phyloP scores from a whole-genome alignment of 2,888 invertebrate species.

The Thyatira batis region DNA sequence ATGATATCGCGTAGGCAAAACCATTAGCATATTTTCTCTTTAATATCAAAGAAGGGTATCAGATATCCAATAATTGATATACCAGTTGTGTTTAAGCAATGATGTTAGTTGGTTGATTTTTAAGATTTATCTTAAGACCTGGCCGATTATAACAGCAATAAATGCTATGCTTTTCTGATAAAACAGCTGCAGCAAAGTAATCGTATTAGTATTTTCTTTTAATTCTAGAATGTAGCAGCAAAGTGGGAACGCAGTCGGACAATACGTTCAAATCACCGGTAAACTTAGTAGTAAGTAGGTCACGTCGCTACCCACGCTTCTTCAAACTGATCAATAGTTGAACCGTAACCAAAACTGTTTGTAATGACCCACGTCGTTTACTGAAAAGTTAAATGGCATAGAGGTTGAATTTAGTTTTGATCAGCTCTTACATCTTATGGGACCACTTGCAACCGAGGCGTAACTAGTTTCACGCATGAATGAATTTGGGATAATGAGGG shows the following conservation, averaged over 20 bases:
- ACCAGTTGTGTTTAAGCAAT: too few relatives aligned
- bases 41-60: too few relatives aligned
- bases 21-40: too few relatives aligned
- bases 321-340: conserved; percentile 35
- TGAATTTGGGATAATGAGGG: conserved; percentile 7
- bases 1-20: too few relatives aligned
- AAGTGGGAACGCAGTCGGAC: conserved; percentile 19
- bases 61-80: neutral
- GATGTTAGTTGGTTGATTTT: neutral
- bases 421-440: neutral
- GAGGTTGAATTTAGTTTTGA: neutral
- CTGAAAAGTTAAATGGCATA: neutral
- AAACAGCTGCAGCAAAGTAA: neutral
- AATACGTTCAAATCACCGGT: conserved; percentile 25
- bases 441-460: neutral
- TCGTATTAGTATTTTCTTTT: conserved; percentile 11
- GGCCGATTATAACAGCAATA: too few relatives aligned
- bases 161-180: too few relatives aligned
- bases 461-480: conserved; percentile 5
- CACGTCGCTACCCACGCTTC: conserved; percentile 33
- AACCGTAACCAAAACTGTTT: conserved; percentile 9
- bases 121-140: neutral
- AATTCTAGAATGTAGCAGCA: conserved; percentile 15
- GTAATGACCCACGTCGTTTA: conserved; percentile 3
- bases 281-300: conserved; percentile 31